phyloP scores from a whole-genome alignment of 1,140 invertebrate species.

The Probaryconus sp. region DNA sequence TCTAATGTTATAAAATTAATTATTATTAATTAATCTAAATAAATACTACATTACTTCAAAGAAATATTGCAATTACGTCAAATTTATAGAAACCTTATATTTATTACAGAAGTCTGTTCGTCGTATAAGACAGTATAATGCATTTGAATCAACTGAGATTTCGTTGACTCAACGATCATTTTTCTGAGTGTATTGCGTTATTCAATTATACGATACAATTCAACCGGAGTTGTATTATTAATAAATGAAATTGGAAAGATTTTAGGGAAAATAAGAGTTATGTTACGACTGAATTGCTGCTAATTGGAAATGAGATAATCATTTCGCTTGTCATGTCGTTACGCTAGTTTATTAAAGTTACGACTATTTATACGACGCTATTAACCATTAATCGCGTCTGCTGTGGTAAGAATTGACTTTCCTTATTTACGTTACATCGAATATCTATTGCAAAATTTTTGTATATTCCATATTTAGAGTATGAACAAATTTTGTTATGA shows the following conservation, averaged over 20 bases:
- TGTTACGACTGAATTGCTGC: neutral
- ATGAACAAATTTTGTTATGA: too few species aligned
- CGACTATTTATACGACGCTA: conserved; percentile 46
- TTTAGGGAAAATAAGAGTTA: conserved; percentile 25
- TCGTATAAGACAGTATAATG: too few species aligned
- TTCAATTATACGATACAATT: conserved; percentile 46
- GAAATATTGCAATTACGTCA: too few species aligned
- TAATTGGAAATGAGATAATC: conserved; percentile 29
- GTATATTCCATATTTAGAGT: too few species aligned
- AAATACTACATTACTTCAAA: too few species aligned
- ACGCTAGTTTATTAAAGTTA: conserved; percentile 53
- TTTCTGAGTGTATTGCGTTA: conserved; percentile 12
- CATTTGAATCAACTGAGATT: conserved; percentile 2
- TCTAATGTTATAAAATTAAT: too few species aligned
- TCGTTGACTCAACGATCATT: too few species aligned
- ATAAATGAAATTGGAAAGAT: conserved; percentile 11
- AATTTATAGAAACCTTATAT: too few species aligned
- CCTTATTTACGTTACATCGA: conserved; percentile 41
- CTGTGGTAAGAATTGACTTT: conserved; percentile 6
- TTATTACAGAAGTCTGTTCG: too few species aligned
- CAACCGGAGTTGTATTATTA: conserved; percentile 14
- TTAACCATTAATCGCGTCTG: conserved; percentile 16
- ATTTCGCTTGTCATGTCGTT: conserved; percentile 53
- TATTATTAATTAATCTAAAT: too few species aligned
- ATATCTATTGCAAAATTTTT: too few species aligned